Percentiles rank a stretch among this genome's conserved stretches.
Evolutionary conservation across 2,113 vertebrate species (phyloP).

Genomic region (Nannobrachium achirus): DNA sequence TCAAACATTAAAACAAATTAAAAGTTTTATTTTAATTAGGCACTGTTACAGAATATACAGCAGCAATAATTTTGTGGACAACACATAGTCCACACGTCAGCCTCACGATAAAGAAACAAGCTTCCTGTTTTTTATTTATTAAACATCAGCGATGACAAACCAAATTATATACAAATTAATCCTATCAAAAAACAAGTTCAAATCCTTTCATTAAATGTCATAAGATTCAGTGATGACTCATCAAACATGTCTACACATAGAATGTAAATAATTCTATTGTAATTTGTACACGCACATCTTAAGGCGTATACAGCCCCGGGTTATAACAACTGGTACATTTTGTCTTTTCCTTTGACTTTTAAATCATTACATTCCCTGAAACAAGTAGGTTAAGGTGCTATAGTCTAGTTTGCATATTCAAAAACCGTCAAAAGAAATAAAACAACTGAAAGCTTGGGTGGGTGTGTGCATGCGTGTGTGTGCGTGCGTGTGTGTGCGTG

Average conservation of each 20-base stretch:
- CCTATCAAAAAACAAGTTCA: neutral
- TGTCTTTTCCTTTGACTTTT: neutral
- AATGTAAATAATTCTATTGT: neutral
- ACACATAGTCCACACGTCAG: conserved; percentile 4
- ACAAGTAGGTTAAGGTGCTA: conserved; percentile 23
- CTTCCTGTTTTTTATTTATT: conserved; percentile 5
- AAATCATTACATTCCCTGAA: conserved; percentile 22
- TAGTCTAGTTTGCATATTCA: neutral
- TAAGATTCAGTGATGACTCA: neutral
- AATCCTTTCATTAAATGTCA: conserved; percentile 12
- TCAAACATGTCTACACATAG: neutral
- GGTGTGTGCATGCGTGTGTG: too few species aligned
- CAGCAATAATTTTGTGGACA: conserved; percentile 6
- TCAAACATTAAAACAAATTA: too few species aligned
- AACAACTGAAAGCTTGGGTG: neutral
- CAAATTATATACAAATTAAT: conserved; percentile 53
- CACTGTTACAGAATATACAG: conserved; percentile 1
- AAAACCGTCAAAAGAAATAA: neutral
- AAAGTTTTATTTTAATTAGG: conserved; percentile 19
- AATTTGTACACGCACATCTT: neutral
- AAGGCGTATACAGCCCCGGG: neutral
- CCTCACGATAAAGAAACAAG: conserved; percentile 1
- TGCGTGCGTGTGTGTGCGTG: too few species aligned
- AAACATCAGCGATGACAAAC: conserved; percentile 1
- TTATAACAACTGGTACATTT: neutral